These are phyloP conservation scores for Drosophila niveifrons DNA, from an alignment of 2,888 invertebrate species.

Conservation along the genomic window DNA sequence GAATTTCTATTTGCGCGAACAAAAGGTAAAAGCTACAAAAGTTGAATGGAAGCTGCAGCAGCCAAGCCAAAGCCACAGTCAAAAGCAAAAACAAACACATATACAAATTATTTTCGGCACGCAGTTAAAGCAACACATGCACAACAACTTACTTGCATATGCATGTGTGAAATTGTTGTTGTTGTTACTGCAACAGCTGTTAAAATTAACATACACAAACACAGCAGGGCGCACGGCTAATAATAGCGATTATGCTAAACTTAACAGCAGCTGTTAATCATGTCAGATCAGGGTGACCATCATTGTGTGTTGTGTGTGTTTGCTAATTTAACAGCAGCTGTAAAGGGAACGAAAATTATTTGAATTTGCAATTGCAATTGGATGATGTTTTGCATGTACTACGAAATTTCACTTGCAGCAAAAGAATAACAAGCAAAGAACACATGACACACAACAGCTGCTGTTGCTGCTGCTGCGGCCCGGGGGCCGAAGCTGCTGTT, in stretches of 20 bases:
- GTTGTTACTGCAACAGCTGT: constrained; percentile 51
- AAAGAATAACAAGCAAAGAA: constrained; percentile 40
- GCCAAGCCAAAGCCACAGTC: constrained; percentile 1
- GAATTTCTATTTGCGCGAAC: constrained; percentile 49
- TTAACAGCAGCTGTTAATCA: constrained; percentile 18
- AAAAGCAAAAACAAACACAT: constrained; percentile 28
- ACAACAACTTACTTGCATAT: background rate
- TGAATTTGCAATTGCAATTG: constrained; percentile 34
- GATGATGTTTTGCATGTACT: constrained; percentile 22
- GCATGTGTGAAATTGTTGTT: constrained; percentile 24
- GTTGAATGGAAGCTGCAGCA: constrained; percentile 52
- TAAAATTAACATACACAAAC: constrained; percentile 38
- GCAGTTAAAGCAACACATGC: constrained; percentile 6
- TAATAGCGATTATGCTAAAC: constrained; percentile 56
- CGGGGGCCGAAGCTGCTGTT: constrained; percentile 51
- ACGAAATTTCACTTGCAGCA: constrained; percentile 45
- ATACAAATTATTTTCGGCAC: constrained; percentile 35
- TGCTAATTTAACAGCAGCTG: constrained; percentile 33
- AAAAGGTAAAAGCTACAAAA: constrained; percentile 38
- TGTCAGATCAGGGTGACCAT: constrained; percentile 8
- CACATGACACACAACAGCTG: constrained; percentile 74
- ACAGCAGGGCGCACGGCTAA: constrained; percentile 15
- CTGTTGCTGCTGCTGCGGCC: constrained; percentile 45
- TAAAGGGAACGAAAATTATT: background rate
- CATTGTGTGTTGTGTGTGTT: background rate